Evolutionary conservation across 2,797 vertebrate species (phyloP).

Genomic region (Emydoidea blandingii): DNA sequence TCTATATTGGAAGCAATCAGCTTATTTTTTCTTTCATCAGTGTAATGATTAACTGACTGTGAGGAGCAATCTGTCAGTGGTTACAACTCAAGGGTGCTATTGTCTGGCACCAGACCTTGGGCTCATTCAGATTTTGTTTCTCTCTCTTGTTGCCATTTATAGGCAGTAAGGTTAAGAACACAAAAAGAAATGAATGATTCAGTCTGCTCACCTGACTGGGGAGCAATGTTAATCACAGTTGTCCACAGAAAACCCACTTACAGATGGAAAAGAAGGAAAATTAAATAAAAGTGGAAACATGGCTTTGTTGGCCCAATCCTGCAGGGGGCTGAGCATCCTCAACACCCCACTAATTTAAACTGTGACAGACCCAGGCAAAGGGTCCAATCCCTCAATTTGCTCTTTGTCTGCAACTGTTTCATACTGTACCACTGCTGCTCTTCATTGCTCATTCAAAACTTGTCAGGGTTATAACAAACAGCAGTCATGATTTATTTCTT

Average conservation of each 20-base stretch:
- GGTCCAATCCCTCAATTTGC: background rate
- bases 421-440: background rate
- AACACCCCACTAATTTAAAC: background rate
- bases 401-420: background rate
- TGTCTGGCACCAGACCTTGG: background rate
- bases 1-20: background rate
- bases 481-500: background rate
- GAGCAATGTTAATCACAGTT: background rate
- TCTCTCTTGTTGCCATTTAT: slow-evolving; percentile 4
- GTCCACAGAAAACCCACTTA: background rate
- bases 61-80: background rate
- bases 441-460: background rate
- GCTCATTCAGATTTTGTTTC: background rate
- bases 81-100: background rate
- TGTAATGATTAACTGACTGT: background rate
- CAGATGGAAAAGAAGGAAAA: background rate
- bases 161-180: background rate
- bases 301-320: background rate
- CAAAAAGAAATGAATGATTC: background rate
- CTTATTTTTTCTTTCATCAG: background rate
- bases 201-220: background rate
- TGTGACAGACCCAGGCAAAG: background rate
- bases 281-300: background rate
- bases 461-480: background rate
- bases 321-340: background rate